Evolutionary conservation across 2,797 vertebrate species (phyloP), one percentile per base, ranked within the genome.

Genomic region (Hyperoplus lanceolatus): DNA sequence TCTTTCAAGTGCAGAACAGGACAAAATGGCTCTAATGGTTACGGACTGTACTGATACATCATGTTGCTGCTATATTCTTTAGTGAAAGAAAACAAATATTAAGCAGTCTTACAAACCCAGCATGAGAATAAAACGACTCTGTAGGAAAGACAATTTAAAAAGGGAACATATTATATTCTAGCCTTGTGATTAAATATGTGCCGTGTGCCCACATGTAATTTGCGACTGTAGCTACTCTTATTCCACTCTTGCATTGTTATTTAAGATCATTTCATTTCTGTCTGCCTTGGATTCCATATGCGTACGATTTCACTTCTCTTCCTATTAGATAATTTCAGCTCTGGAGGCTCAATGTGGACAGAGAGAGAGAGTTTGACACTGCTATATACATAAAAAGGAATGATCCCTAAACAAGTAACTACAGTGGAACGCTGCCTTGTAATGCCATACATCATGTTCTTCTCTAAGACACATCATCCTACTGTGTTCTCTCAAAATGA

Each of bases 41-140:
- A 39, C 55, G 18, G 42, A 76, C 77, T 81, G 84, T 88, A 81
- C 87, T 49, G 76, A 84, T 82, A 89, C 92, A 91, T 9, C 14
- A 70, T 91, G 87, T 93, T 89, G 87, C 79, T 29, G 29, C 29
- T 73, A 82, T 18, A 0, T 13, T 77, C 65, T 80, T 81, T 76
- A 58, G 58, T 79, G 56, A 29, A 29, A 29, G 70, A 62, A 62
- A 58, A 16, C 8, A 75, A 71, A 70, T 73, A 45, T 80, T 75
- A 13, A 42, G 57, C 55, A 63, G 83, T 83, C 80, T 70, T 29
- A 0, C 60, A 75, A 45, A 49, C n/a, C 57, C 15, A 61, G 29
- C 69, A 53, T 77, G 81, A 84, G 8, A 86, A 79, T 78, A 84
- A 76, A 83, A 91, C 80, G 71, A 83, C 59, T 62, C 8, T 55